Evolutionary conservation across 2,113 vertebrate genomes (phyloP).

Genomic region (Pithys albifrons): DNA sequence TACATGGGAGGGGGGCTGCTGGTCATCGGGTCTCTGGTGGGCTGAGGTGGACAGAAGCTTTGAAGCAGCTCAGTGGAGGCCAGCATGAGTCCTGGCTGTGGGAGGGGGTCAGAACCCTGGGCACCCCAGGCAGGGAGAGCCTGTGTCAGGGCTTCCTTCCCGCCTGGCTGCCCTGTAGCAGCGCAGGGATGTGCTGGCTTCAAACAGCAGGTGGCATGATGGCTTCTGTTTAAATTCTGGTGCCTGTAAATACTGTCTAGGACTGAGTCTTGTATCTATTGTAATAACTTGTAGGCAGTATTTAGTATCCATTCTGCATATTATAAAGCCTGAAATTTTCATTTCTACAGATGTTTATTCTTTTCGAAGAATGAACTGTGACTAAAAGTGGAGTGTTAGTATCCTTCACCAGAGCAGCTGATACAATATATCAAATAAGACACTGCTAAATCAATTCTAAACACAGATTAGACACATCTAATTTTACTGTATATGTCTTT

Average conservation of each 20-base stretch:
- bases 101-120: neutral
- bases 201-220: conserved; percentile 45
- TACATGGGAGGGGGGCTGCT: neutral
- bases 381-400: neutral
- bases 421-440: neutral
- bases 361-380: neutral
- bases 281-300: neutral
- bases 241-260: accelerated
- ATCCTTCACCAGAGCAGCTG: neutral
- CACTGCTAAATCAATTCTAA: neutral
- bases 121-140: neutral
- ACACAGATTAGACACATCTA: neutral
- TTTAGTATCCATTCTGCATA: neutral
- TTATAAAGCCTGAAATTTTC: neutral
- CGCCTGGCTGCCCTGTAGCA: no score
- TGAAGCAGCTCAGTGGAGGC: accelerated
- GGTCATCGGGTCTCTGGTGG: neutral
- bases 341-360: neutral
- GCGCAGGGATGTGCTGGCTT: neutral
- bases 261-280: neutral
- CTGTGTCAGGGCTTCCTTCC: neutral
- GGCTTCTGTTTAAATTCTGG: neutral
- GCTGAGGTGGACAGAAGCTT: neutral
- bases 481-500: neutral
- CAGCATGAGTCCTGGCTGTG: neutral